These are phyloP conservation scores for Mixornis gularis DNA, from an alignment of 2,113 vertebrate species.

Conservation along the genomic window DNA sequence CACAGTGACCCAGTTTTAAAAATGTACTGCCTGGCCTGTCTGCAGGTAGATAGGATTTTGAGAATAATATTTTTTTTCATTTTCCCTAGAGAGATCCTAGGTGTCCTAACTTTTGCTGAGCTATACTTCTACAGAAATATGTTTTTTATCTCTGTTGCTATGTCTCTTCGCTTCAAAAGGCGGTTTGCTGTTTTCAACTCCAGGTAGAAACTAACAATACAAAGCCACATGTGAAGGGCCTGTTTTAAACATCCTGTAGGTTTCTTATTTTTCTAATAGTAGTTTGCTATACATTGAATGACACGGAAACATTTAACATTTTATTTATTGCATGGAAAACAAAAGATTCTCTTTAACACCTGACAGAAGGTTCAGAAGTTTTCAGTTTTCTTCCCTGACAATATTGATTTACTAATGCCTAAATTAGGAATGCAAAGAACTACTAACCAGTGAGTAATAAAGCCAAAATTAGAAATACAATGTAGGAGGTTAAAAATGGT, in stretches of 20 bases:
- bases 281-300: background rate
- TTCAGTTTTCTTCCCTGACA: background rate
- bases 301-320: background rate
- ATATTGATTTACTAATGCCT: background rate
- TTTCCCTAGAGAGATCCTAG: background rate
- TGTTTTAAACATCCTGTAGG: background rate
- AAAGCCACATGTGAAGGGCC: background rate
- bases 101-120: background rate
- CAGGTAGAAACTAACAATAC: background rate
- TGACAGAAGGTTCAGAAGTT: fast-evolving
- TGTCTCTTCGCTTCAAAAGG: background rate
- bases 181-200: background rate
- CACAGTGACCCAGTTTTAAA: background rate
- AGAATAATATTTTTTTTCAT: background rate
- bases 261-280: background rate
- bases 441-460: background rate
- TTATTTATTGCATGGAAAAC: background rate
- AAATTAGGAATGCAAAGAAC: background rate
- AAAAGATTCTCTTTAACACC: background rate
- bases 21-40: background rate
- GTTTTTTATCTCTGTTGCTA: background rate
- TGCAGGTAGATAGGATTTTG: background rate
- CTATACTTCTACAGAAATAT: background rate
- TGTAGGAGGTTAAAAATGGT: background rate
- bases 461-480: background rate